Base-by-base conservation (phyloP, 2,113 vertebrate genomes). In the Cyprinus carpio region DNA sequence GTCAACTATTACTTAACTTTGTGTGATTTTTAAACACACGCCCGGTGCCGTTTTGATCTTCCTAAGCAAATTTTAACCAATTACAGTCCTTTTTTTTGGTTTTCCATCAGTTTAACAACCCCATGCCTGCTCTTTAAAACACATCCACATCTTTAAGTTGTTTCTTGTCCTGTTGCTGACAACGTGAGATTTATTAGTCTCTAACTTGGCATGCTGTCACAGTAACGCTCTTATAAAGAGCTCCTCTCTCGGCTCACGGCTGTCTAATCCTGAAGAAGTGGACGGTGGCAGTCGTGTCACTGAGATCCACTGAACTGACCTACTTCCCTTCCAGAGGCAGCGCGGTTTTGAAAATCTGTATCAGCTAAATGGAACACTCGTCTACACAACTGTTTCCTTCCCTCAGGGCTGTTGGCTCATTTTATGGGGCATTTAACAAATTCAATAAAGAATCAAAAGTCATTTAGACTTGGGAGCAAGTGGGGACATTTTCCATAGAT, bases 391-490 rank as follows among this genome's bases (percentile, higher is more conserved):
- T 90, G 90, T 90, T 90, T 86, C 83, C 91, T 86, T 85, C 92
- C 93, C 90, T 89, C 89, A 88, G 91, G 91, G 91, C 87, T 82
- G 89, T 77, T 62, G 87, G 71, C 88, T 91, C 89, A 89, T 88
- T 92, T 91, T 90, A 85, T 91, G 76, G 89, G 43, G 87, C 93
- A 92, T 95, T 94, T 93, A 94, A 90, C 92, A 92, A 93, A 92
- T 91, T 92, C 91, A 91, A 77, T 92, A 93, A 91, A 89, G 92
- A 93, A 90, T 91, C 90, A 88, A 89, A 87, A 87, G 88, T 88
- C 91, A 90, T 90, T 91, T 92, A 90, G 90, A 89, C 89, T 82
- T 40, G 89, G 83, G 92, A 91, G 91, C 90, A 91, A 94, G 91
- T 18, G 83, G 88, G 87, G 87, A 18, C 40, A 86, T 90, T 91